Evolutionary conservation across 2,797 vertebrate species (phyloP).

Genomic region (Atherinosoma microstoma): DNA sequence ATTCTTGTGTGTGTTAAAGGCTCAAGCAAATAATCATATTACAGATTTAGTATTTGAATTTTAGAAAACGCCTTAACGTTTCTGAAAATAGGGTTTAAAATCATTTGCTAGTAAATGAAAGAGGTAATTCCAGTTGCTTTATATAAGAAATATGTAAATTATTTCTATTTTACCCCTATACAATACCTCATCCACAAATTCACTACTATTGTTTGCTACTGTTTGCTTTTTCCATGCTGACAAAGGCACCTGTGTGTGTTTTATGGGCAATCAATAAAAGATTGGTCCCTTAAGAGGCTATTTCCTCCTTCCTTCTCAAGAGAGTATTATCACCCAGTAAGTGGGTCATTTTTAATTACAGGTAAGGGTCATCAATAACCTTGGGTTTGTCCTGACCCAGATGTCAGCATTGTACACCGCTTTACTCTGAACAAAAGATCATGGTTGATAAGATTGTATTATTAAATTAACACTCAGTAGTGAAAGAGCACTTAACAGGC

Average conservation of each 20-base stretch:
- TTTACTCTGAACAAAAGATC: conserved; percentile 7
- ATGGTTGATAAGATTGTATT: conserved; percentile 19
- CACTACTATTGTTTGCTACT: conserved; percentile 9
- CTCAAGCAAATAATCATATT: too few relatives aligned
- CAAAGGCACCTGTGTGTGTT: conserved; percentile 32
- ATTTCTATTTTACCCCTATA: conserved; percentile 4
- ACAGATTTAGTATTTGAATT: too few relatives aligned
- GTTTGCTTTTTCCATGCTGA: conserved; percentile 24
- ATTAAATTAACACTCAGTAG: conserved; percentile 33
- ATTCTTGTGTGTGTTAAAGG: too few relatives aligned
- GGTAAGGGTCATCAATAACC: conserved; percentile 37
- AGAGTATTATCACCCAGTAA: conserved; percentile 29
- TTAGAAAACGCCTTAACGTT: too few relatives aligned
- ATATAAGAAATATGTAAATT: neutral
- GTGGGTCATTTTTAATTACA: conserved; percentile 53
- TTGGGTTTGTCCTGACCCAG: conserved; percentile 28
- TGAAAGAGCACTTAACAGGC: conserved; percentile 11
- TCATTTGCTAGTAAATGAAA: neutral
- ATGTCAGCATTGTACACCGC: conserved; percentile 10
- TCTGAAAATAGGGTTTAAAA: too few relatives aligned
- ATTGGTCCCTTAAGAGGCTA: conserved; percentile 10
- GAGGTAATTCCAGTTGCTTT: neutral
- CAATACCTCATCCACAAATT: conserved; percentile 2
- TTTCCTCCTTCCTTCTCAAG: conserved; percentile 23
- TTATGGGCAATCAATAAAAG: conserved; percentile 43